Evolutionary conservation across 2,113 vertebrate genomes (phyloP), one percentile per base, ranked within the genome.

Genomic region (Lepisosteus oculatus): DNA sequence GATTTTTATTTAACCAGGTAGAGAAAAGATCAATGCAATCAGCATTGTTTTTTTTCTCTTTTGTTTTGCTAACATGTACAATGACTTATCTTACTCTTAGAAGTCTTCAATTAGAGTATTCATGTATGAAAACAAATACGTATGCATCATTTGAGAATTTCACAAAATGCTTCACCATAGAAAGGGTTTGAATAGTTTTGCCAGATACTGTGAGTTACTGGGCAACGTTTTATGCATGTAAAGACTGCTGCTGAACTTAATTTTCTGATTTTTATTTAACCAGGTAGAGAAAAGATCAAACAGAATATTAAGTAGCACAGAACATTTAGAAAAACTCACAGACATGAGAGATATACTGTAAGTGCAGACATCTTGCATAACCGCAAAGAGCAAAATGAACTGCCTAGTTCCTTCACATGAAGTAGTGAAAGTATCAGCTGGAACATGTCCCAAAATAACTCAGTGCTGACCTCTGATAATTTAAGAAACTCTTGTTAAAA

Each of bases 261-360:
- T 63, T 55, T 43, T 41, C 13, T 12, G 4, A 12, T 14, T 29
- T 44, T 71, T 55, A 51, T 51, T n/a, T 3, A 12, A 15, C 13
- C 13, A 41, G 61, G 59, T 63, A 63, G 59, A 63, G 9, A 65
- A 43, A 43, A 41, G 45, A 65, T 71, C 44, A 65, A 54, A 64
- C 7, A 15, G 61, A 55, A 71, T 47, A 61, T 65, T 17, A 65
- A 47, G 61, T 63, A 17, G 44, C 11, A 8, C 45, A 29, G 44
- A 12, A 54, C 8, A 44, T 8, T 67, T 67, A 9, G 13, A 15
- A 67, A 67, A 67, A 67, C 14, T 42, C 9, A 9, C 47, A 29
- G 29, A 43, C 13, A 14, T 57, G 14, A n/a, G 4, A 7, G 8
- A 13, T 17, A n/a, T 44, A 43, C 43, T 55, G 15, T 14, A 6